These are phyloP conservation scores for Aulostomus chinensis DNA, from an alignment of 2,797 vertebrate species.

Conservation along the genomic window DNA sequence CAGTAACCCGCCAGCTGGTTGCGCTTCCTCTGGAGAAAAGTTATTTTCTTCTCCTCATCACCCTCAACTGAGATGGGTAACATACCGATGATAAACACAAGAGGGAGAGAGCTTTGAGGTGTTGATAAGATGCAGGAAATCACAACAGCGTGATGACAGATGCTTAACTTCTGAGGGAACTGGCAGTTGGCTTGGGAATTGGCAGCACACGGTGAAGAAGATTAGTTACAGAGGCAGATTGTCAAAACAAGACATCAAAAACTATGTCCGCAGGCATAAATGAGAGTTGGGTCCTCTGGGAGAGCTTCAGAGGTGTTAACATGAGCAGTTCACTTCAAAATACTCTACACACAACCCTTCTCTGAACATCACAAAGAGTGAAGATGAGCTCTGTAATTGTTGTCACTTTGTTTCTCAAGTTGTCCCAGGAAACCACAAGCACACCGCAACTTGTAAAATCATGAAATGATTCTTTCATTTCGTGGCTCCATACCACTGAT, in stretches of 20 bases:
- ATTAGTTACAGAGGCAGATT: constrained; percentile 15
- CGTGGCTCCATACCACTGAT: constrained; percentile 34
- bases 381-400: too few species aligned
- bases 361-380: too few species aligned
- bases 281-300: constrained; percentile 3
- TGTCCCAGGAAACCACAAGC: too few species aligned
- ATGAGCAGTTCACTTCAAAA: constrained; percentile 17
- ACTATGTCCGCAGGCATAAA: constrained; percentile 11
- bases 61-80: constrained; percentile 36
- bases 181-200: constrained; percentile 6
- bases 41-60: constrained; percentile 74
- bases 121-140: constrained; percentile 7
- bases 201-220: constrained; percentile 19
- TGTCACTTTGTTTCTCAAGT: too few species aligned
- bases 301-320: constrained; percentile 12
- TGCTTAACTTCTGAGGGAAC: neutral
- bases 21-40: constrained; percentile 79
- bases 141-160: neutral
- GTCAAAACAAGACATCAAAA: constrained; percentile 33
- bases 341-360: too few species aligned
- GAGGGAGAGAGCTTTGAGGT: neutral
- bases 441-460: neutral
- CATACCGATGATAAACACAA: neutral
- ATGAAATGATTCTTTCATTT: neutral
- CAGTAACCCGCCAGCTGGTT: constrained; percentile 87